A percentile compares a stretch with the other conserved stretches of the same genome.
These are phyloP conservation scores for Saxicola maurus DNA, from an alignment of 2,797 vertebrate genomes.

Conservation along the genomic window DNA sequence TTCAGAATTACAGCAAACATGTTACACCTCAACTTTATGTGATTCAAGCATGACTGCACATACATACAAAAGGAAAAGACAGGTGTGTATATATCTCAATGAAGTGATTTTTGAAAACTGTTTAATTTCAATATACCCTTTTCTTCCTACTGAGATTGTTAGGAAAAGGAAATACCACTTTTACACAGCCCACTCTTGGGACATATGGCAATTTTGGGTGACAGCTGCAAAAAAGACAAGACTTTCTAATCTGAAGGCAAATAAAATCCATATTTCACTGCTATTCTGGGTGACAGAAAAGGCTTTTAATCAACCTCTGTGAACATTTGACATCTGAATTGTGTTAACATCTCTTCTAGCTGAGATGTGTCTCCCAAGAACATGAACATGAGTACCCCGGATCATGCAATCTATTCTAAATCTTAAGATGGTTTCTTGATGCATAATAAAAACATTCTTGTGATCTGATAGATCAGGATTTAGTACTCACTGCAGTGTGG, in stretches of 20 bases:
- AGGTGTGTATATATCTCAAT: accelerated
- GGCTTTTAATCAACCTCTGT: not conserved
- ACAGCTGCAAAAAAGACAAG: not conserved
- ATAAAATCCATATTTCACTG: not conserved
- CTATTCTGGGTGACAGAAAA: not conserved
- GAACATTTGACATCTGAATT: not conserved
- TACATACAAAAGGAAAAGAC: not conserved
- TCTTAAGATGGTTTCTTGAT: not conserved
- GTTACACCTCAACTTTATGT: not conserved
- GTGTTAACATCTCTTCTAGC: not conserved
- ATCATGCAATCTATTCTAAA: not conserved
- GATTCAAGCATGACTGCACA: not conserved
- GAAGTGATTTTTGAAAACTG: not conserved
- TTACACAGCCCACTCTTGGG: not conserved
- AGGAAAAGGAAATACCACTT: not conserved
- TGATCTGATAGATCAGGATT: not conserved
- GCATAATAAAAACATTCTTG: not conserved
- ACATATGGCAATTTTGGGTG: not conserved
- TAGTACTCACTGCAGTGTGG: not conserved
- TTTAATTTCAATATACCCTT: not conserved
- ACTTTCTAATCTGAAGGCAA: not conserved
- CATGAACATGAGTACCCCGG: accelerated
- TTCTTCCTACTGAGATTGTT: not conserved
- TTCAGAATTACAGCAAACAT: not conserved
- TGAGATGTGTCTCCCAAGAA: not conserved